Base-by-base conservation (phyloP, 2,888 invertebrate genomes). In the Mimumesa dahlbomi region DNA sequence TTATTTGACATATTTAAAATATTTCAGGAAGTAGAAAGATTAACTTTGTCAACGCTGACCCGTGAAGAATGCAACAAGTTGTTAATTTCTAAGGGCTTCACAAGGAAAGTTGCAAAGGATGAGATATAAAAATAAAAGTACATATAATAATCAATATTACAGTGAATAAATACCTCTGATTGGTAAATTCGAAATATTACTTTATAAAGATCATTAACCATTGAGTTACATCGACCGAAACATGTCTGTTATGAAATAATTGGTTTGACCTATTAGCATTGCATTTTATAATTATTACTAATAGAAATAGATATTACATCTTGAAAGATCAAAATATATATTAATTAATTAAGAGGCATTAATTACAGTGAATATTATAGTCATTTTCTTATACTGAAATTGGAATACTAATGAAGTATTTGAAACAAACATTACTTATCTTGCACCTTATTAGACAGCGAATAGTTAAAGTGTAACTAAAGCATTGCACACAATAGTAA, bases 41-140 rank as follows among this genome's bases (percentile, higher is more conserved):
- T 94, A 46, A 88, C 90, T 36, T 88, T 95, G 36, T 91, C 91
- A 0, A 86, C 89, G 22, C 89, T 93, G 13, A 91, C 90, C 31
- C 91, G 94, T 21, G 83, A 92, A 25, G 92, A 94, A 84, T 95
- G 95, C 87, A 95, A 95, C 81, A 90, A 93, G 6, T 89, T 95
- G 0, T 81, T 95, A 13, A 81, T 89, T 61, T 89, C 89, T 18
- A 93, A 92, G 84, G 94, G 94, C 5, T 94, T 94, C 77, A 84
- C 79, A 6, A 91, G 90, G 71, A 91, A 90, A 79, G 69, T 84
- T 34, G 83, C 85, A 50, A 86, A 87, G 56, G 90, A 91, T 59
- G 92, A 92, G 80, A 91, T 91, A 73, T 91, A 90, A 88, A 46
- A 13, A 22, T 40, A 31, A 2, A 22, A 42, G 6, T 16, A 13